Evolutionary conservation across 1,140 invertebrate genomes (phyloP).

Genomic region (Trichomalopsis sarcophagae): DNA sequence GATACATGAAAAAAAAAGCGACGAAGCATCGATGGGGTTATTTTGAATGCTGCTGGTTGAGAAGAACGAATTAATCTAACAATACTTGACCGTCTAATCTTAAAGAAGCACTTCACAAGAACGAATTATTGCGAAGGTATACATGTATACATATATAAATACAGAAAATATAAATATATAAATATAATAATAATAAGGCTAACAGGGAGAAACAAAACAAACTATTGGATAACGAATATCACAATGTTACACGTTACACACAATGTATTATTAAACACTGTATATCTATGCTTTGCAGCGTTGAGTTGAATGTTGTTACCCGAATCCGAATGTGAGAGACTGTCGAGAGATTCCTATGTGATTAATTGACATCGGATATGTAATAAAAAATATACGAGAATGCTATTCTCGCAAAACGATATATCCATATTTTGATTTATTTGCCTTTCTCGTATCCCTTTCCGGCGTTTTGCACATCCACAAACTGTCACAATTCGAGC

Average conservation of each 20-base stretch:
- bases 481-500: neutral
- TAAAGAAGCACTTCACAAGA: slow-evolving; percentile 56
- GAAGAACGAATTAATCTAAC: slow-evolving; percentile 62
- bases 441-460: neutral
- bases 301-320: slow-evolving; percentile 72
- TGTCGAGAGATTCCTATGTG: slow-evolving; percentile 60
- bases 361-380: slow-evolving; percentile 67
- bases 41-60: slow-evolving; percentile 66
- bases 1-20: slow-evolving; percentile 54
- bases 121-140: slow-evolving; percentile 68
- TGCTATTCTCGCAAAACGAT: slow-evolving; percentile 44
- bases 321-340: slow-evolving; percentile 61
- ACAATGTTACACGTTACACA: slow-evolving; percentile 70
- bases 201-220: slow-evolving; percentile 52
- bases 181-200: slow-evolving; percentile 58
- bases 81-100: slow-evolving; percentile 62
- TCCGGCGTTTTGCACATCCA: neutral
- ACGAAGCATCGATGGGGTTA: slow-evolving; percentile 60
- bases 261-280: slow-evolving; percentile 63
- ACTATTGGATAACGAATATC: slow-evolving; percentile 67
- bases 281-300: slow-evolving; percentile 68
- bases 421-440: slow-evolving; percentile 12
- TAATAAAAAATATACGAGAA: slow-evolving; percentile 65
- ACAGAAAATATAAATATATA: slow-evolving; percentile 61
- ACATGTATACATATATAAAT: slow-evolving; percentile 65